Base-by-base conservation (phyloP, 37 sponge, comb jelly and placozoan species). In the Chondrilla cf. caribensis region DNA sequence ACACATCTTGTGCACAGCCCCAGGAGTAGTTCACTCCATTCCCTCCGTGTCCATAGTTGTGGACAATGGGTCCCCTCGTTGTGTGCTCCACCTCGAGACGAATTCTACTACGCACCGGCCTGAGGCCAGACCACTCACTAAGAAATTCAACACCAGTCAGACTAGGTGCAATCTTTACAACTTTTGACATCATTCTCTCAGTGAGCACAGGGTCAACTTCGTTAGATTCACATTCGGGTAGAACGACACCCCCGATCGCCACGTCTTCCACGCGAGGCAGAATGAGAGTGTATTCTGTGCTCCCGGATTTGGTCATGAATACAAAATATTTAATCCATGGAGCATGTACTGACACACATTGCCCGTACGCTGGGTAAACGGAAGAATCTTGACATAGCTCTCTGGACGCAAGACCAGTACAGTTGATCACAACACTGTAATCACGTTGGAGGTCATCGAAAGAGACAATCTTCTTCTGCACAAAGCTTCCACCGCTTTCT, bases 1-100 rank as follows among this genome's bases (percentile, higher is more conserved):
- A 15, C 6, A 62, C 64, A 62, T 6, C 15, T 6, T 62, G 18
- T 25, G 95, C 95, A 94, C 92, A 94, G 31, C 95, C 95, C 92
- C 92, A 89, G 62, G 58, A 70, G 25, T 79, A 58, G 22, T 64
- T 42, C 1, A 91, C 37, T 8, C 95, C 95, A 37, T 86, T 70
- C 4, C 89, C 92, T 25, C 86, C 89, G 83, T 94, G 94, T 17
- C 92, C 95, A 86, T 94, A 94, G 80, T 88, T 87, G 75, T 94
- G 95, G 47, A 94, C 54, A 3, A 93, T 70, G n/a, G 81, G 19
- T 38, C 19, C 32, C n/a, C 19, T 51, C 17, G 24, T 17, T 2
- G 59, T 6, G 28, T 40, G 15, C 76, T 89, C 88, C 25, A 39
- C 35, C 58, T 91, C 95, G 37, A 94, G 65, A 26, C 95, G 78